A percentile compares a stretch with the other conserved stretches of the same genome.
Evolutionary conservation across 2,888 invertebrate genomes (phyloP).

Genomic region (Geotrupes spiniger): DNA sequence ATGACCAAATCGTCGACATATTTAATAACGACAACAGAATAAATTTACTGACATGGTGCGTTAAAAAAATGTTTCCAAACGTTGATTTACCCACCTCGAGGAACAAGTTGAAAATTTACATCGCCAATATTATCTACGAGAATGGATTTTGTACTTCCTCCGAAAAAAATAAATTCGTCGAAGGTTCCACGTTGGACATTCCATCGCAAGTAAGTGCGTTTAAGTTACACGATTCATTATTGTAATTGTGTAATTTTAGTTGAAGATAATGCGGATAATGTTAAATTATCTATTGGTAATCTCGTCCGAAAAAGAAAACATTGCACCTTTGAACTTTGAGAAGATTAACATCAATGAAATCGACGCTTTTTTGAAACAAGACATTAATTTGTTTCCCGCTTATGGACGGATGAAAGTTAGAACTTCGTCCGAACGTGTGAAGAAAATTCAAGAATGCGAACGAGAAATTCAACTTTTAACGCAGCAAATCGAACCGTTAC

Average conservation of each 20-base stretch:
- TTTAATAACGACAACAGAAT: neutral
- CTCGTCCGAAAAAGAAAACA: neutral
- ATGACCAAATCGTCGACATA: constrained; percentile 3
- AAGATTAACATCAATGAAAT: neutral
- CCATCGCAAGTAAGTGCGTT: too few species aligned
- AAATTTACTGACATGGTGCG: constrained; percentile 5
- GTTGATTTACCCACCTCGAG: neutral
- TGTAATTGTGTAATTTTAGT: neutral
- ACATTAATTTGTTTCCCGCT: constrained; percentile 7
- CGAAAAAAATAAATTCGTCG: constrained; percentile 2
- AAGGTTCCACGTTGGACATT: too few species aligned
- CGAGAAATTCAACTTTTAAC: neutral
- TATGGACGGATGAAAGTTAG: constrained; percentile 1
- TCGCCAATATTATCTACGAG: constrained; percentile 2
- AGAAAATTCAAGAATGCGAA: neutral
- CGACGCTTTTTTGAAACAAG: constrained; percentile 1
- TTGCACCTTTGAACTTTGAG: neutral
- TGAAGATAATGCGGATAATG: neutral
- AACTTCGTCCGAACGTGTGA: neutral
- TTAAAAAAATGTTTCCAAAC: neutral
- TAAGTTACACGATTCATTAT: neutral
- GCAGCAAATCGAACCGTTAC: neutral
- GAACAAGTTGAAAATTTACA: neutral
- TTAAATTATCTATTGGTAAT: neutral
- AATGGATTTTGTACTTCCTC: constrained; percentile 9